phyloP scores from a whole-genome alignment of 2,113 vertebrate species.

The Urocitellus parryii region DNA sequence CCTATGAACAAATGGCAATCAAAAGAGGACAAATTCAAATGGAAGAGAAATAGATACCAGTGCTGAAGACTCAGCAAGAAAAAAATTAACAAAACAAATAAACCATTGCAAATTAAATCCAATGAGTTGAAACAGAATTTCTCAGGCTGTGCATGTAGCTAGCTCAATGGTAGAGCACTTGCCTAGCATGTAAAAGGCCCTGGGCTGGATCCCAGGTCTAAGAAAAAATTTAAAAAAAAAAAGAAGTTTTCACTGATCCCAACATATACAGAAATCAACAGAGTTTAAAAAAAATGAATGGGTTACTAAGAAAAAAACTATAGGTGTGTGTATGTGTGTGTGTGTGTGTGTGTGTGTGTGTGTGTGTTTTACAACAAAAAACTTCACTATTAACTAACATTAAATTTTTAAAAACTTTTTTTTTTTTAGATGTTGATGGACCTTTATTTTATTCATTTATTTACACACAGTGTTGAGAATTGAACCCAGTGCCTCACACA shows the following conservation, averaged over 20 bases:
- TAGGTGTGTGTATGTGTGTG: too few species aligned
- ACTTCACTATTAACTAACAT: not conserved
- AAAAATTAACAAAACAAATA: not conserved
- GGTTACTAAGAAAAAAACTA: not conserved
- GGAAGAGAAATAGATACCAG: not conserved
- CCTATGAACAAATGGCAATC: slow-evolving; percentile 84
- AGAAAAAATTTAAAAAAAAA: not conserved
- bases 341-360: not conserved
- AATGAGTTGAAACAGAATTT: not conserved
- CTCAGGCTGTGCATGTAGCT: not conserved
- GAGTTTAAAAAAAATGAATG: not conserved
- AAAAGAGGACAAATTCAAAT: slow-evolving; percentile 60
- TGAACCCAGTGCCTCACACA: too few species aligned
- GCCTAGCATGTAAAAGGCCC: not conserved
- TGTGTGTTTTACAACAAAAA: slow-evolving; percentile 9
- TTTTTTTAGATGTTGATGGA: too few species aligned
- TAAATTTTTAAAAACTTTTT: not conserved
- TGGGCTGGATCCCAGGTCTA: not conserved
- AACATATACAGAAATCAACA: not conserved
- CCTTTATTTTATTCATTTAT: too few species aligned
- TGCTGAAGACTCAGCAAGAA: not conserved
- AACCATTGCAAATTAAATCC: not conserved
- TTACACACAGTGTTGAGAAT: too few species aligned
- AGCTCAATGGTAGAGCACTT: not conserved
- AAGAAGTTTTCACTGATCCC: not conserved